phyloP scores from a whole-genome alignment of 2,888 invertebrate species.

The Eudasyphora cyanicolor region DNA sequence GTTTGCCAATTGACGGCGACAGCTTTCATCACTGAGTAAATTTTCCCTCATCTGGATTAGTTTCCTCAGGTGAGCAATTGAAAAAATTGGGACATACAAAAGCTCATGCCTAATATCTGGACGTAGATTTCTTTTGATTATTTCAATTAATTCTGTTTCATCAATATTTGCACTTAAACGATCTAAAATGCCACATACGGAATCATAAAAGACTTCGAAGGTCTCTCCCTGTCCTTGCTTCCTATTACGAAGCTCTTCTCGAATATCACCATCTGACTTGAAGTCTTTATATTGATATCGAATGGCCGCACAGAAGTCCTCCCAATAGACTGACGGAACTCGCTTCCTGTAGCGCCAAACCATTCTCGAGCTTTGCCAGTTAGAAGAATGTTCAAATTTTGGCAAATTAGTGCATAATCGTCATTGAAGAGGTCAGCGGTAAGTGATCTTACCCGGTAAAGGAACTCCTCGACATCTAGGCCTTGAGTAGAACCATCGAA shows the following conservation, averaged over 20 bases:
- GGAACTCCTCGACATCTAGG: constrained; percentile 28
- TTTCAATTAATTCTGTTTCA: constrained; percentile 42
- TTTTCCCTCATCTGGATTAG: constrained; percentile 47
- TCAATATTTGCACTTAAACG: neutral
- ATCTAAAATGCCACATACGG: constrained; percentile 2
- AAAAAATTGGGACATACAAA: constrained; percentile 40
- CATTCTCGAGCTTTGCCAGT: no score
- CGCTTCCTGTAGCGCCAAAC: constrained; percentile 44
- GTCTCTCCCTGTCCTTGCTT: constrained; percentile 34
- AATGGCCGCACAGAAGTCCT: constrained; percentile 33
- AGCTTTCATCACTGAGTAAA: constrained; percentile 29
- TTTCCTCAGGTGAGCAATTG: constrained; percentile 46
- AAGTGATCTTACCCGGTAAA: constrained; percentile 31
- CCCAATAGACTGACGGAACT: constrained; percentile 19
- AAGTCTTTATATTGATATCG: constrained; percentile 33
- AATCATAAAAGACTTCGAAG: constrained; percentile 37
- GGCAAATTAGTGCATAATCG: constrained; percentile 32
- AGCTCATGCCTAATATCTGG: constrained; percentile 44
- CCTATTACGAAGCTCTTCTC: constrained; percentile 41
- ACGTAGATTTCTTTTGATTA: constrained; percentile 33
- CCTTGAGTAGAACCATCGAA: constrained; percentile 20
- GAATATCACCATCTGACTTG: constrained; percentile 37
- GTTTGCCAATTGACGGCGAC: neutral
- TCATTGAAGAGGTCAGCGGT: constrained; percentile 23
- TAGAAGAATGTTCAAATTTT: constrained; percentile 34